These are phyloP conservation scores for Rhynchotus rufescens DNA, from an alignment of 2,797 vertebrate genomes.

Conservation along the genomic window DNA sequence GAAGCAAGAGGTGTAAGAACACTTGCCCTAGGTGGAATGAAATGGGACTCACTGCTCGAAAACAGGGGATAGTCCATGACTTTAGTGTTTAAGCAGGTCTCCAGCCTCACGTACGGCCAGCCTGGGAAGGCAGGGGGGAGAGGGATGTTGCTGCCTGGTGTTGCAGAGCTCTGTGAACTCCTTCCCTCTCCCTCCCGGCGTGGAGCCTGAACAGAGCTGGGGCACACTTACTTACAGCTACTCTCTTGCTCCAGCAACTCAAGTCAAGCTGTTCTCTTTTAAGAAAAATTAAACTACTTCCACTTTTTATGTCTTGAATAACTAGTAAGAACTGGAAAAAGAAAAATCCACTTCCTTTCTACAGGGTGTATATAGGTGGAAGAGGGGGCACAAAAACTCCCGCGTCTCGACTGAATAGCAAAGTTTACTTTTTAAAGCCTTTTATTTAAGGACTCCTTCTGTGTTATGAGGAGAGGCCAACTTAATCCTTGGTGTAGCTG, in stretches of 20 bases:
- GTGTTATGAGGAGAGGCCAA: neutral
- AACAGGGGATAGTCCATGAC: neutral
- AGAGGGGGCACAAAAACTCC: neutral
- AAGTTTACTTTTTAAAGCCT: slow-evolving; percentile 14
- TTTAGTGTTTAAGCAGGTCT: neutral
- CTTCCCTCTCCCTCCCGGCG: accelerated
- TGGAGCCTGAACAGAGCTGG: neutral
- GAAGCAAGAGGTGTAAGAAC: neutral
- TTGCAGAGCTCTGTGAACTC: neutral
- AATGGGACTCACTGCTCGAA: neutral
- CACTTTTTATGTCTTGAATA: neutral
- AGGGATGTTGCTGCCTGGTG: neutral
- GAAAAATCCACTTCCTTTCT: neutral
- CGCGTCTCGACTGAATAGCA: neutral
- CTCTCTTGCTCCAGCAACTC: neutral
- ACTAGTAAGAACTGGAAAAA: neutral
- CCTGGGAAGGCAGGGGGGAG: neutral
- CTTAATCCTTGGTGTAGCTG: neutral
- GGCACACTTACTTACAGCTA: neutral
- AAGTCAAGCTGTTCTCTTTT: neutral
- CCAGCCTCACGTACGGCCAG: neutral
- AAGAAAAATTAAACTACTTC: neutral
- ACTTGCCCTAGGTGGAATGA: neutral
- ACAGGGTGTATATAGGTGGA: accelerated
- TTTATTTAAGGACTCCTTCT: neutral